Percentiles rank a stretch among this genome's conserved stretches.
Evolutionary conservation across 2,888 invertebrate genomes (phyloP).

Genomic region (Epirrhoe tristata): DNA sequence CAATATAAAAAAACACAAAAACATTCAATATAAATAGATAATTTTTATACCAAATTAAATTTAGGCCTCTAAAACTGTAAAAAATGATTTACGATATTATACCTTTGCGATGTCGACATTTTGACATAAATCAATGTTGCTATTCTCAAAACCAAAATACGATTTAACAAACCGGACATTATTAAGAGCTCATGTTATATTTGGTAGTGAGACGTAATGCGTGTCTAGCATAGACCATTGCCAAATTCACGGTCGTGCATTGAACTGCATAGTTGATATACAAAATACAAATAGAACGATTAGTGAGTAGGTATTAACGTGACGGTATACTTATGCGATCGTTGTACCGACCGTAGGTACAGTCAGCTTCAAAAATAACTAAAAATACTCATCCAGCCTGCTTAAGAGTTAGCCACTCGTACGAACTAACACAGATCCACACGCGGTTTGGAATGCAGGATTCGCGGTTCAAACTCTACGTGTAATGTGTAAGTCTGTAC

Average conservation of each 20-base stretch:
- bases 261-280: slow-evolving; percentile 22
- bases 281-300: slow-evolving; percentile 4
- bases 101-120: too few relatives aligned
- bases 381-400: too few relatives aligned
- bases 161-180: slow-evolving; percentile 1
- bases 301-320: not conserved
- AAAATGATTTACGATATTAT: too few relatives aligned
- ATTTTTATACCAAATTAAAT: too few relatives aligned
- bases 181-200: not conserved
- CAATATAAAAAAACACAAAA: too few relatives aligned
- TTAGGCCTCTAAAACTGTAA: too few relatives aligned
- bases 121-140: not conserved
- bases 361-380: not conserved
- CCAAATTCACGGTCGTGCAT: slow-evolving; percentile 13
- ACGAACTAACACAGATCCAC: too few relatives aligned
- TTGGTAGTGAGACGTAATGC: not conserved
- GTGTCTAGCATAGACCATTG: not conserved
- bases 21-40: too few relatives aligned
- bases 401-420: too few relatives aligned
- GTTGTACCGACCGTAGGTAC: not conserved
- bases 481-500: too few relatives aligned
- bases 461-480: too few relatives aligned
- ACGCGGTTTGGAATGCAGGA: too few relatives aligned
- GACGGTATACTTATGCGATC: not conserved
- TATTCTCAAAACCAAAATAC: not conserved